phyloP scores from a whole-genome alignment of 2,113 vertebrate genomes.

The Phoenicopterus ruber region DNA sequence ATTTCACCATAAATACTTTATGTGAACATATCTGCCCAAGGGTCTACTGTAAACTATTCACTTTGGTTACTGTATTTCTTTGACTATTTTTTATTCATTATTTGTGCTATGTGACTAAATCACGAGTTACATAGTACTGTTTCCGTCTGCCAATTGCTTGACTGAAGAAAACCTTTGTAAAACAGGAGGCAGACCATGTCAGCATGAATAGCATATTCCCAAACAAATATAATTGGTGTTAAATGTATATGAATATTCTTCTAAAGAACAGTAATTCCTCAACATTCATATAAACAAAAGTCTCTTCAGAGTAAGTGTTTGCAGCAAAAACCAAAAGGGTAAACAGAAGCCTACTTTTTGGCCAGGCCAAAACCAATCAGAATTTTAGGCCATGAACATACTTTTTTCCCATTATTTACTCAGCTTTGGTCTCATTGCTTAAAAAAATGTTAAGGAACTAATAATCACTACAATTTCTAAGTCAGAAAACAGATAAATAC shows the following conservation, averaged over 20 bases:
- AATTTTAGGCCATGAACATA: background rate
- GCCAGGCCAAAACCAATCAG: background rate
- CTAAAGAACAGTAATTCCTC: background rate
- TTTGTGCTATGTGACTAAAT: background rate
- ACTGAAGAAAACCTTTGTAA: background rate
- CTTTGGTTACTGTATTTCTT: background rate
- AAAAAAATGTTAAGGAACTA: background rate
- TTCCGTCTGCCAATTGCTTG: background rate
- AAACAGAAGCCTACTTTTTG: background rate
- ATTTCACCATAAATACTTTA: background rate
- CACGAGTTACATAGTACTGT: background rate
- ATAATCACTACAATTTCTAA: background rate
- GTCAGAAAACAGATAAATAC: background rate
- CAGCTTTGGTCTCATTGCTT: background rate
- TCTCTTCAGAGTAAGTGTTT: background rate
- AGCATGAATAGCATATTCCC: background rate
- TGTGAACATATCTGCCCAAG: background rate
- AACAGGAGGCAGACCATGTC: background rate
- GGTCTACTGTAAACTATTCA: background rate
- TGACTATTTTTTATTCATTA: background rate
- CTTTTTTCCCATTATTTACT: background rate
- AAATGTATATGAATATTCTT: background rate
- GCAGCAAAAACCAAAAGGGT: background rate
- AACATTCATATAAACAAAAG: background rate
- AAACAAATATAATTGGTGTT: background rate